Evolutionary conservation across 2,113 vertebrate species (phyloP), one percentile per base, ranked within the genome.

Genomic region (Sprattus sprattus): DNA sequence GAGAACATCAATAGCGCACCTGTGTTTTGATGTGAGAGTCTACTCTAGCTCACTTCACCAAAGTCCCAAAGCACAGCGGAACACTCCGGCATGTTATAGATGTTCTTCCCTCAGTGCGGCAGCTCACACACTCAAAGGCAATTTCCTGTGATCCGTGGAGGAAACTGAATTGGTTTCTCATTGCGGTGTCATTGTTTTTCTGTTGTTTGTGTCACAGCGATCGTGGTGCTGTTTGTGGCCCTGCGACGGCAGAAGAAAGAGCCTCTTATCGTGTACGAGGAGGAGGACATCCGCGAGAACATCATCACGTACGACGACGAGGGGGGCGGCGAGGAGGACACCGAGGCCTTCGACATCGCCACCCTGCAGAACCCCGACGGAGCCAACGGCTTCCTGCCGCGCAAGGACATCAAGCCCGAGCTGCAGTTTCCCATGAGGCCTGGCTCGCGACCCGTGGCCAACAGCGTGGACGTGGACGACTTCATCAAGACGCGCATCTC

Each of bases 281-380:
- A 99, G 89, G 98, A 99, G 91, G 98, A 99, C 81, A 97, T 99
- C 86, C 94, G 98, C 4, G 98, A 99, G 92, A 99, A 99, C 87
- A 99, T 99, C 85, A 99, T 99, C 86, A 99, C 98, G 6, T 99
- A 99, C 0, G 98, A 99, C 0, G 98, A 99, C 0, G 98, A 99
- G 90, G 98, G 98, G 0, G 98, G 98, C 0, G 98, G 98, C 0
- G 98, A 99, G 89, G 98, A 99, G 90, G 98, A 99, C 91, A 99
- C 98, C 0, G 98, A 99, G 91, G 98, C 98, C 0, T 99, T 99
- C 11, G 98, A 99, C 90, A 99, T 99, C 0, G 97, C 97, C 32
- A 99, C 98, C 0, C 91, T 99, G 89, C 98, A 99, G 95, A 99
- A 99, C 91, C 98, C 98, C 0, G 98, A 99, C 0, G 97, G 98